Percentiles rank a stretch among this genome's conserved stretches.
These are phyloP conservation scores for Limonius californicus DNA, from an alignment of 1,140 invertebrate genomes.

Conservation along the genomic window DNA sequence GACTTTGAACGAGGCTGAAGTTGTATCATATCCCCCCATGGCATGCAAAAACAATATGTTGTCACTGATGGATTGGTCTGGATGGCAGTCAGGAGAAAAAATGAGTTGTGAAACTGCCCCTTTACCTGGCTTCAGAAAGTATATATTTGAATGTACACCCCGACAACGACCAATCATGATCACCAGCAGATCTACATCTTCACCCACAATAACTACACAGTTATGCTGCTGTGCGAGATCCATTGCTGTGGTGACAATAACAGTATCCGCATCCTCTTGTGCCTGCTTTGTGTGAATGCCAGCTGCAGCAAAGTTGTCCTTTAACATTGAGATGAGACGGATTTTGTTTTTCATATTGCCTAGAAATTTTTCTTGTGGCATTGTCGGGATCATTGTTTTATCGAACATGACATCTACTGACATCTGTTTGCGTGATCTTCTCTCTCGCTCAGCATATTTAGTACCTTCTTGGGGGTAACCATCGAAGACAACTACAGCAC, in stretches of 20 bases:
- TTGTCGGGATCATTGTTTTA: background rate
- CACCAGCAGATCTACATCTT: slow-evolving; percentile 19
- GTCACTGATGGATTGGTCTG: background rate
- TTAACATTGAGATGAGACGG: background rate
- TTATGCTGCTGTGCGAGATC: background rate
- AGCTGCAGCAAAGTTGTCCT: background rate
- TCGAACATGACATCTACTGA: background rate
- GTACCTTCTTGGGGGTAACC: slow-evolving; percentile 8
- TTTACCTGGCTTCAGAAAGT: slow-evolving; percentile 1
- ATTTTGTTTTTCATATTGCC: background rate
- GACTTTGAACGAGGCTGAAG: background rate
- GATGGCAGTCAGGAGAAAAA: background rate
- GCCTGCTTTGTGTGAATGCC: no score
- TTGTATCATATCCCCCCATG: background rate
- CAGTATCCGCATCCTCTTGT: no score
- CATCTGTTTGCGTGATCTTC: background rate
- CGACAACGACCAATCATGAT: slow-evolving; percentile 3
- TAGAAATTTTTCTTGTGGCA: slow-evolving; percentile 3
- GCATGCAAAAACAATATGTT: slow-evolving; percentile 3
- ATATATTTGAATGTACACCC: slow-evolving; percentile 4
- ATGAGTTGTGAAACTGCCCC: background rate
- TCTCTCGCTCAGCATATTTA: background rate
- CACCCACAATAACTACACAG: slow-evolving; percentile 17
- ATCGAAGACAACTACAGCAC: background rate
- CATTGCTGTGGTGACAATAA: no score